A percentile compares a stretch with the other conserved stretches of the same genome.
phyloP scores from a whole-genome alignment of 2,113 vertebrate species.

The Formicarius rufipectus region DNA sequence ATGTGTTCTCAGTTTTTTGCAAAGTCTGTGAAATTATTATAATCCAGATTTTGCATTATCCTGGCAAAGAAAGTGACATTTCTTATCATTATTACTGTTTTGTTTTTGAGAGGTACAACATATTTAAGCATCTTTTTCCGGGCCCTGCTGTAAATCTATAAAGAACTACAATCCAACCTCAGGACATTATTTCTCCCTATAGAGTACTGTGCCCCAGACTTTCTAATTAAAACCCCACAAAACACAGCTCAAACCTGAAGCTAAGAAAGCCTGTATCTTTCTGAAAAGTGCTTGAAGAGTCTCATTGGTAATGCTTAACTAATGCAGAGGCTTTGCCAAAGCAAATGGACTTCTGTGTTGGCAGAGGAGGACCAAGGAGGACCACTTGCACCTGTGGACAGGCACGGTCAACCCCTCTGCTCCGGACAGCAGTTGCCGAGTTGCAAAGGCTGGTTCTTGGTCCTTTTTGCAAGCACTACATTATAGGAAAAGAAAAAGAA shows the following conservation, averaged over 20 bases:
- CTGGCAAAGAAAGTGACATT: not conserved
- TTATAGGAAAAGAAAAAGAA: not conserved
- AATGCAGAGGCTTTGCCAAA: not conserved
- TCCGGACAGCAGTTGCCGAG: not conserved
- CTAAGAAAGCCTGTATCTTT: not conserved
- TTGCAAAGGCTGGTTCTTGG: not conserved
- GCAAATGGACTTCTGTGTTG: not conserved
- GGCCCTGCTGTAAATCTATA: not conserved
- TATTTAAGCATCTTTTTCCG: not conserved
- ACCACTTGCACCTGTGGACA: not conserved
- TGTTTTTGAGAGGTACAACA: not conserved
- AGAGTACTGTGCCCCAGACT: not conserved
- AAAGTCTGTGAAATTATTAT: not conserved
- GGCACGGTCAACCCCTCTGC: not conserved
- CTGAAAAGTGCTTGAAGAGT: not conserved
- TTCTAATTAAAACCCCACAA: not conserved
- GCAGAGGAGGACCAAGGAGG: not conserved
- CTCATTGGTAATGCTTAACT: not conserved
- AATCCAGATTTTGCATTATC: not conserved
- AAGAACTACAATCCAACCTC: not conserved
- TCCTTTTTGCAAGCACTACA: not conserved
- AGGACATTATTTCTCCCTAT: not conserved
- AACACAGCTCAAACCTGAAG: not conserved
- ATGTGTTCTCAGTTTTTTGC: not conserved
- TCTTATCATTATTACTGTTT: not conserved